A percentile compares a stretch with the other conserved stretches of the same genome.
Conservation (phyloP, 2,888 invertebrate genomes). For the Hylaea fasciaria region DNA sequence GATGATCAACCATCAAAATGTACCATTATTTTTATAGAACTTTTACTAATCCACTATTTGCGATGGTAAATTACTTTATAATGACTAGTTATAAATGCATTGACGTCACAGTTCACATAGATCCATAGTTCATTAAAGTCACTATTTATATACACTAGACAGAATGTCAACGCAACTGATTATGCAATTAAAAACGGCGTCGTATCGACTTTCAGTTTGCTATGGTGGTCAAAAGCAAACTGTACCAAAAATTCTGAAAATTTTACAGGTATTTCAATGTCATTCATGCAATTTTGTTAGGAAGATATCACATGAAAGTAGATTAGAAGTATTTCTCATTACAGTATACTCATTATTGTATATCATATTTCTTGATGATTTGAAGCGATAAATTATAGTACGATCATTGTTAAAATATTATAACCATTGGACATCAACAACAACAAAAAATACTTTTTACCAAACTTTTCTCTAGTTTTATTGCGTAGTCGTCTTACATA, state of each 20-base stretch:
- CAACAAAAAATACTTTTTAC: too few species aligned
- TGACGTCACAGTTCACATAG: slow-evolving; percentile 1
- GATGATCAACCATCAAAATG: background rate
- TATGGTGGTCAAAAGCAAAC: background rate
- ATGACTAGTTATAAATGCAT: background rate
- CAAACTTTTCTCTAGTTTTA: too few species aligned
- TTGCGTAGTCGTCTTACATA: too few species aligned
- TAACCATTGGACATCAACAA: too few species aligned
- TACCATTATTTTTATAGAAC: too few species aligned
- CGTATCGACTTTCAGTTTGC: slow-evolving; percentile 13
- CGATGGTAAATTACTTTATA: too few species aligned
- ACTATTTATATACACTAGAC: slow-evolving; percentile 30
- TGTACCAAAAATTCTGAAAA: slow-evolving; percentile 1
- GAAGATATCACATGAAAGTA: background rate
- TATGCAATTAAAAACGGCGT: slow-evolving; percentile 36
- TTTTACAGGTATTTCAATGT: background rate
- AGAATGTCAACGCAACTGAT: slow-evolving; percentile 27
- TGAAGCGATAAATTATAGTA: too few species aligned
- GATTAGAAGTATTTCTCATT: too few species aligned
- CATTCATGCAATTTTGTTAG: background rate
- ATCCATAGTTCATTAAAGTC: slow-evolving; percentile 35
- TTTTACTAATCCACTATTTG: too few species aligned
- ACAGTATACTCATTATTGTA: too few species aligned
- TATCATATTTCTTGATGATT: too few species aligned
- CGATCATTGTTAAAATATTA: too few species aligned